These are phyloP conservation scores for Bibio marci DNA, from an alignment of 2,888 invertebrate species.

Conservation along the genomic window DNA sequence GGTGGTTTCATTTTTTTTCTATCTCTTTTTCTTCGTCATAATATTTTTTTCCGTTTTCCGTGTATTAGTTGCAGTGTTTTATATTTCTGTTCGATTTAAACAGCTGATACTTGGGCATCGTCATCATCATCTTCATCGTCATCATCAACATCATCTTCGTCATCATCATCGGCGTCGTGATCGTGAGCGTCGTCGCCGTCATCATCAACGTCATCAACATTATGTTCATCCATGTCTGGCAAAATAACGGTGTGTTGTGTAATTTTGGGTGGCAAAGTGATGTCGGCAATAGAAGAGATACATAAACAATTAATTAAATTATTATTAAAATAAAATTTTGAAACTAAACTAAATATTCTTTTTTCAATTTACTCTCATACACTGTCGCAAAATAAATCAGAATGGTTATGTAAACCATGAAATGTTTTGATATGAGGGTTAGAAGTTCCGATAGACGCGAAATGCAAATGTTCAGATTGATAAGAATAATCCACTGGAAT, in stretches of 20 bases:
- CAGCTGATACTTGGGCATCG: conserved; percentile 15
- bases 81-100: no score
- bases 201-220: neutral
- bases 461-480: no score
- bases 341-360: neutral
- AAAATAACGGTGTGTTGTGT: neutral
- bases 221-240: neutral
- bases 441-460: no score
- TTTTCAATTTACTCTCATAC: no score
- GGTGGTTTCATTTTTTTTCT: no score
- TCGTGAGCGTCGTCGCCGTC: neutral
- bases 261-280: neutral
- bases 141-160: neutral
- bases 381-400: no score
- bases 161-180: neutral
- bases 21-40: no score
- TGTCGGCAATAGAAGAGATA: neutral
- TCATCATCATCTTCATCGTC: conserved; percentile 11
- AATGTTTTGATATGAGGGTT: no score
- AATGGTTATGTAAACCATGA: no score
- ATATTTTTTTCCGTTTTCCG: no score
- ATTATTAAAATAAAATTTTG: neutral
- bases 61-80: no score
- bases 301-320: neutral
- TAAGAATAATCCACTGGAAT: no score